Evolutionary conservation across 1,140 invertebrate genomes (phyloP), one percentile per base, ranked within the genome.

Genomic region (Geopemphigus sp.): DNA sequence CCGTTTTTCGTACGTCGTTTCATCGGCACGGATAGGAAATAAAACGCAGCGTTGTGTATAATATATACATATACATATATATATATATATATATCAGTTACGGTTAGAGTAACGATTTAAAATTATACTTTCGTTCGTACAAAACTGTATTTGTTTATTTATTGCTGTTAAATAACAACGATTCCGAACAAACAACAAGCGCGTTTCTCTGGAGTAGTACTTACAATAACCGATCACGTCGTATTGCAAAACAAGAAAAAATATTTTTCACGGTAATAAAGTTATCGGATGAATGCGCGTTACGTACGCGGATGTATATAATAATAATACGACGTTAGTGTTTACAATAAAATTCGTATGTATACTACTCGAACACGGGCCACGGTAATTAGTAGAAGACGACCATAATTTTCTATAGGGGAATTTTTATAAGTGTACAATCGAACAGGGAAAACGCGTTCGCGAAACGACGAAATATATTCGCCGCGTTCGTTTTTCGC

Each of bases 91-190:
- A n/a, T n/a, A n/a, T n/a, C n/a, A n/a, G n/a, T n/a, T n/a, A n/a
- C n/a, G n/a, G n/a, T n/a, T 39, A 39, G 3, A 39, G 29, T 64
- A 64, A 64, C 32, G 32, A 5, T 50, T 70, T 26, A 50, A 50
- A 70, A 70, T 70, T 70, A 53, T 8, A 39, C 22, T 17, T 70
- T 70, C 50, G 50, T 70, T 70, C 26, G 26, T 70, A 70, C 66
- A 70, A 70, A 70, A 70, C 66, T 53, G 45, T 50, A 39, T 39
- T 45, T 45, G 8, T 19, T 50, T 24, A 26, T 53, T 50, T 8
- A 24, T 50, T 26, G 14, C 1, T 22, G 15, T 24, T 53, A 66
- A 47, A 50, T 32, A 50, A 50, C 22, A 70, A 50, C 17, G 22
- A 50, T 59, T 26, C 11, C 19, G 45, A 53, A 70, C 14, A 15